phyloP scores from a whole-genome alignment of 2,888 invertebrate species.

The Smittia sp. region DNA sequence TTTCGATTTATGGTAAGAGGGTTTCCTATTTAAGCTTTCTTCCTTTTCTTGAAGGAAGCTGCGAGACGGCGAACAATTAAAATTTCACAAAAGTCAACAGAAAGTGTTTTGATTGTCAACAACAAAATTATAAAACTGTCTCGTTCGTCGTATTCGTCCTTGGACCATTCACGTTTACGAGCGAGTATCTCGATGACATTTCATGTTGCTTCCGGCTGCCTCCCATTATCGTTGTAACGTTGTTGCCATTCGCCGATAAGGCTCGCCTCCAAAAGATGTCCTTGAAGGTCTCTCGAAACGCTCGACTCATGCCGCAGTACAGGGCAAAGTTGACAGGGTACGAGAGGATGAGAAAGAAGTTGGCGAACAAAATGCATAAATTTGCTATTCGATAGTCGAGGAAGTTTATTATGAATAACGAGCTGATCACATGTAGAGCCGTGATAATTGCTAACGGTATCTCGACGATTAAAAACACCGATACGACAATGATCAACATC shows the following conservation, averaged over 20 bases:
- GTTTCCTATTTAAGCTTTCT: background rate
- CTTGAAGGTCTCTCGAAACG: constrained; percentile 91
- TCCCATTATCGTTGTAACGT: constrained; percentile 54
- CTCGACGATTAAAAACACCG: constrained; percentile 78
- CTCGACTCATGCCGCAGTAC: constrained; percentile 93
- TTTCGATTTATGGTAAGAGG: background rate
- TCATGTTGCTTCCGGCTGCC: constrained; percentile 47
- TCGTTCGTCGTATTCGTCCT: constrained; percentile 75
- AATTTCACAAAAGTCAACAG: background rate
- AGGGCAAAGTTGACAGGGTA: constrained; percentile 94
- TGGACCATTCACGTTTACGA: constrained; percentile 69
- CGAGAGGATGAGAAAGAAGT: constrained; percentile 86
- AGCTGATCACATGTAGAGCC: constrained; percentile 77
- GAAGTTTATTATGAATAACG: constrained; percentile 63
- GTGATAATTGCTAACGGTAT: constrained; percentile 82
- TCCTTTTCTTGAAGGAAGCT: background rate
- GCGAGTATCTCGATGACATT: constrained; percentile 69
- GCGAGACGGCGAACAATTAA: background rate
- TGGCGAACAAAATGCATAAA: constrained; percentile 75
- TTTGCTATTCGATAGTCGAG: constrained; percentile 76
- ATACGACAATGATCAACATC: constrained; percentile 84
- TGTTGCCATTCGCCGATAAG: constrained; percentile 55
- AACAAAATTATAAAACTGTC: constrained; percentile 65
- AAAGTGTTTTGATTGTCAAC: background rate
- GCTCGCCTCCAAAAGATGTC: constrained; percentile 65